These are phyloP conservation scores for Nomada fabriciana DNA, from an alignment of 2,888 invertebrate species.

Conservation along the genomic window DNA sequence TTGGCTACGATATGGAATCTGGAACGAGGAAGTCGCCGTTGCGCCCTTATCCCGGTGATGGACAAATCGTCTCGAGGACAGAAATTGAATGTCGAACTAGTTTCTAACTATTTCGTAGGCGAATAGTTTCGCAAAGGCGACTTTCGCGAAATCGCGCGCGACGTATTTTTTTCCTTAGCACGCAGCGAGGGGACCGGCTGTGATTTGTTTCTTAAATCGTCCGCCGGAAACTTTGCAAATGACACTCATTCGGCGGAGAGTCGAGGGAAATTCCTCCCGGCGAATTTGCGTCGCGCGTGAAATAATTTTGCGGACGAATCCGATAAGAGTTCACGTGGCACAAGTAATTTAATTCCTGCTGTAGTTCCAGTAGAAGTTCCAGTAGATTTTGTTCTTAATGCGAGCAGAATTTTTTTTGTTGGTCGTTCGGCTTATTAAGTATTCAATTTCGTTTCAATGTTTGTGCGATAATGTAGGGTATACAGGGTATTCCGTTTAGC, in stretches of 20 bases:
- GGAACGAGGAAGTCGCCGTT: slow-evolving; percentile 45
- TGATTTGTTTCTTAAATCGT: slow-evolving; percentile 30
- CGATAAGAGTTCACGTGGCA: neutral
- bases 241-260: slow-evolving; percentile 18
- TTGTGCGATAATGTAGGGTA: too few species aligned
- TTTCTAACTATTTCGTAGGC: slow-evolving; percentile 55
- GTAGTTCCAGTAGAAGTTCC: neutral
- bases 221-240: slow-evolving; percentile 18
- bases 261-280: neutral
- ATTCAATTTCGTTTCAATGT: too few species aligned
- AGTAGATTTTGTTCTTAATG: neutral
- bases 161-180: neutral
- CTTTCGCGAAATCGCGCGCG: slow-evolving; percentile 43
- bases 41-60: slow-evolving; percentile 54
- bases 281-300: neutral
- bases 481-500: too few species aligned
- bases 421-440: neutral
- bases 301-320: neutral
- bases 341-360: slow-evolving; percentile 2
- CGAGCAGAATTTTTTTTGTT: too few species aligned
- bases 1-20: slow-evolving; percentile 68
- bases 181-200: neutral
- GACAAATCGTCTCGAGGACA: slow-evolving; percentile 68
- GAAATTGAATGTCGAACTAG: slow-evolving; percentile 69
- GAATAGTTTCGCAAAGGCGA: slow-evolving; percentile 63